These are phyloP conservation scores for Lissonota sp. DNA, from an alignment of 2,888 invertebrate species.

Conservation along the genomic window DNA sequence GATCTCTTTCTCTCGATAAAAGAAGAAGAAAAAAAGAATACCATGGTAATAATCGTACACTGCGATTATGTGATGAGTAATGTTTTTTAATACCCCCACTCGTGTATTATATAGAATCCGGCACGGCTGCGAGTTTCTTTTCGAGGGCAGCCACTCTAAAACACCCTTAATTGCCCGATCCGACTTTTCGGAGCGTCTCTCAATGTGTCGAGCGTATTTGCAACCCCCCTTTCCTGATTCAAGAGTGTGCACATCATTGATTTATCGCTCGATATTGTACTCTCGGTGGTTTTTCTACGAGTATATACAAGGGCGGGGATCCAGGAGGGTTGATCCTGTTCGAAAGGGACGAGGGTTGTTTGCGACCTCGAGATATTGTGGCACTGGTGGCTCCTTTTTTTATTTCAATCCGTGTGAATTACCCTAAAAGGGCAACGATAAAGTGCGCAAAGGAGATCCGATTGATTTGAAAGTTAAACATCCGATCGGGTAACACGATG, in stretches of 20 bases:
- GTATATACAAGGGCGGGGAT: slow-evolving; percentile 19
- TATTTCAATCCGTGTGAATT: slow-evolving; percentile 40
- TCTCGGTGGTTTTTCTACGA: slow-evolving; percentile 34
- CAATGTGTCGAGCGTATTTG: slow-evolving; percentile 70
- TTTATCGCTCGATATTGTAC: slow-evolving; percentile 72
- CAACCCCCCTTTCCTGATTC: slow-evolving; percentile 63
- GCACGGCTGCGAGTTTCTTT: slow-evolving; percentile 57
- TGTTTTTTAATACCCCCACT: slow-evolving; percentile 81
- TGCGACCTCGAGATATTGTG: slow-evolving; percentile 9
- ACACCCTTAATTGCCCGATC: slow-evolving; percentile 83
- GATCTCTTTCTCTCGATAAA: slow-evolving; percentile 42
- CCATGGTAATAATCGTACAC: slow-evolving; percentile 50
- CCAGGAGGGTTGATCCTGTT: slow-evolving; percentile 70
- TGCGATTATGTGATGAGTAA: slow-evolving; percentile 84
- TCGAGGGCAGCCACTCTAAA: slow-evolving; percentile 82
- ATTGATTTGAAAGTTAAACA: not conserved
- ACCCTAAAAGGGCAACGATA: slow-evolving; percentile 13
- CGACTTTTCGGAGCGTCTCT: slow-evolving; percentile 65
- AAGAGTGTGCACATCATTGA: slow-evolving; percentile 74
- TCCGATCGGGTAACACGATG: no score
- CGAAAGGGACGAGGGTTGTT: slow-evolving; percentile 55
- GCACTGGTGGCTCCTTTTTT: not conserved
- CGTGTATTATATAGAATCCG: slow-evolving; percentile 57
- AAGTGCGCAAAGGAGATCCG: not conserved
- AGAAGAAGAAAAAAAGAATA: slow-evolving; percentile 58